These are phyloP conservation scores for Nymphalis polychloros DNA, from an alignment of 2,888 invertebrate species.

Conservation along the genomic window DNA sequence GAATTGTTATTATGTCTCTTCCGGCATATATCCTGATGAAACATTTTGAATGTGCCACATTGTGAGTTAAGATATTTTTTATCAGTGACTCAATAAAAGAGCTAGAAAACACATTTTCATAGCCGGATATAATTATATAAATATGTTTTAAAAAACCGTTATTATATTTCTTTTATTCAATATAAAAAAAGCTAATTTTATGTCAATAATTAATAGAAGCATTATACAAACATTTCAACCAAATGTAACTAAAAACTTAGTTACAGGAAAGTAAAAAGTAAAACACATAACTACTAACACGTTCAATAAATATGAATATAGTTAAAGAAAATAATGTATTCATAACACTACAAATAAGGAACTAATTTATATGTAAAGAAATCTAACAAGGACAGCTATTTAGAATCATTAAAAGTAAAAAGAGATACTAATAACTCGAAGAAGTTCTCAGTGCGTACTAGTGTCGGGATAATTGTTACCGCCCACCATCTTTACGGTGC, in stretches of 20 bases:
- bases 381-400: not conserved
- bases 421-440: constrained; percentile 3
- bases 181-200: no score
- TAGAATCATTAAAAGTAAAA: not conserved
- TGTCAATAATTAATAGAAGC: no score
- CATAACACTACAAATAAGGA: not conserved
- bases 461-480: constrained; percentile 34
- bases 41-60: no score
- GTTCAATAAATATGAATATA: not conserved
- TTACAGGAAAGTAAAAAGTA: not conserved
- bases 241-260: not conserved
- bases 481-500: constrained; percentile 48
- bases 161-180: no score
- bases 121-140: no score
- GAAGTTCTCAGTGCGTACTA: constrained; percentile 6
- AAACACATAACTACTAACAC: not conserved
- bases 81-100: no score
- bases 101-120: no score
- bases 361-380: no score
- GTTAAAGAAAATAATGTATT: not conserved
- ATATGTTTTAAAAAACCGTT: no score
- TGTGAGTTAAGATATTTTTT: no score
- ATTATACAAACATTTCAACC: not conserved
- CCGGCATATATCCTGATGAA: no score
- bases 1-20: no score